Base-by-base conservation (phyloP, 2,888 invertebrate genomes). In the Odontothrips loti region DNA sequence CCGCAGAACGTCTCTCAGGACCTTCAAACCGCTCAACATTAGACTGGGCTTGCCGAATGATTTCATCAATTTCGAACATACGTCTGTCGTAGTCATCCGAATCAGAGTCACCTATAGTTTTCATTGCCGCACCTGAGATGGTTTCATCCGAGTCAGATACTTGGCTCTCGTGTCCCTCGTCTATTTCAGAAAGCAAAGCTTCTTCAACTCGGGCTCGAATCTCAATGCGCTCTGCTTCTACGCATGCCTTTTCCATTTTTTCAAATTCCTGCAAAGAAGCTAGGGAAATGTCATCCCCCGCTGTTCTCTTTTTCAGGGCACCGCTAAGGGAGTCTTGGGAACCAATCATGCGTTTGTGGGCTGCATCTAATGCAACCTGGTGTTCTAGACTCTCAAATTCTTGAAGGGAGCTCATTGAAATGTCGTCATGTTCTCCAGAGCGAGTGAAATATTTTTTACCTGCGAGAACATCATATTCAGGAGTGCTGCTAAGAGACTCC, bases 361-460 rank as follows among this genome's bases (percentile, higher is more conserved):
- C 86, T 86, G 93, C 94, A 86, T 96, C 96, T 86, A 95, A 90
- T 0, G 92, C 92, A 85, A 97, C 92, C 0, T 95, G 94, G 84
- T 92, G 92, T 87, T 98, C 98, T 20, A 98, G 88, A 83, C 93
- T 93, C 89, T 98, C 98, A 89, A 98, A 98, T 87, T 98, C 98
- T 87, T 96, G 96, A 82, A 98, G 90, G 10, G 97, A 97, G 83
- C 94, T 96, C 87, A 97, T 93, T 0, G 97, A 97, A 78, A 96
- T 91, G 86, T 97, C 96, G 86, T 98, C 97, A 86, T 95, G 94
- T 84, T 97, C 96, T n/a, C 94, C 92, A 84, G 92, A 91, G 84
- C 93, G 92, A 6, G 93, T 92, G 85, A 96, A 93, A 87, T 94
- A 95, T 85, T 94, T 93, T 85, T 94, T 91, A n/a, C 95, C 92